Conservation (phyloP, 2,888 invertebrate genomes). For the Adelphocoris suturalis region DNA sequence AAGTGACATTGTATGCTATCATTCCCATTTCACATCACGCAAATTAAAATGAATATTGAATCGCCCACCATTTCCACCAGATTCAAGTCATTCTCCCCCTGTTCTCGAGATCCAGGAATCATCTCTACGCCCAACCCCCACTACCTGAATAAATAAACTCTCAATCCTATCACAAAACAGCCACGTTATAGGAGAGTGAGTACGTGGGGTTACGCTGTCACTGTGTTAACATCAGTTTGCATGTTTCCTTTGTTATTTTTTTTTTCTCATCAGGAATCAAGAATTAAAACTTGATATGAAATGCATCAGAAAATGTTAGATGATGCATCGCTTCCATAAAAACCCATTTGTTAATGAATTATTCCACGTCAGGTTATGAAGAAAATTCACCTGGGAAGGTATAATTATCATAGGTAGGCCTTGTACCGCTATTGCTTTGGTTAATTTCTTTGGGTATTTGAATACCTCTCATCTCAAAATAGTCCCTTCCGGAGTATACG, state of each 20-base stretch:
- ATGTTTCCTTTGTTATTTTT: neutral
- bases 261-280: neutral
- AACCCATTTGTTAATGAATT: no score
- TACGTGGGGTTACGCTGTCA: neutral
- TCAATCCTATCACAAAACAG: neutral
- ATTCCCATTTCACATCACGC: no score
- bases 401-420: no score
- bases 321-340: no score
- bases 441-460: no score
- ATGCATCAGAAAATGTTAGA: no score
- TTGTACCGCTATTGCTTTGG: no score
- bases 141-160: neutral
- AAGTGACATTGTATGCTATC: neutral
- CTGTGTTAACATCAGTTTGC: neutral
- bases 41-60: no score
- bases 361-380: no score
- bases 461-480: no score
- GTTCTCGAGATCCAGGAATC: neutral
- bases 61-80: neutral
- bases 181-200: neutral
- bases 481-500: no score
- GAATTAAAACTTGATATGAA: neutral
- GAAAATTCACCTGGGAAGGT: no score
- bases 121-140: neutral
- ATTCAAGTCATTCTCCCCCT: neutral